phyloP scores from a whole-genome alignment of 2,797 vertebrate species.

The Lateolabrax maculatus region DNA sequence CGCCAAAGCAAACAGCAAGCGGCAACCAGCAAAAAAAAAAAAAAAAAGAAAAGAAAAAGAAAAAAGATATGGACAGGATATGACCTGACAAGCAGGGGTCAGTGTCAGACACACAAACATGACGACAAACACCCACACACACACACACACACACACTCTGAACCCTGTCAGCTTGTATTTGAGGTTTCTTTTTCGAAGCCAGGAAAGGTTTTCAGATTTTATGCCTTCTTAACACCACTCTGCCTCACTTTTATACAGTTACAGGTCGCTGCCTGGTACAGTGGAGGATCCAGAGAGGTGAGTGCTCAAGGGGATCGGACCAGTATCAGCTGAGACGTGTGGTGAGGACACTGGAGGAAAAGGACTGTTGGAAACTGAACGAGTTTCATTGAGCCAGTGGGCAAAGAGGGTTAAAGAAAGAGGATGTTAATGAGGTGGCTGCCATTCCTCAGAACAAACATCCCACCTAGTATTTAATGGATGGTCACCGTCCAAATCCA shows the following conservation, averaged over 20 bases:
- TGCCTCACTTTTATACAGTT: constrained; percentile 12
- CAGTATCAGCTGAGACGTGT: not conserved
- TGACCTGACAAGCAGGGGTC: constrained; percentile 75
- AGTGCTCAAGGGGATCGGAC: not conserved
- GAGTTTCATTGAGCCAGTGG: not conserved
- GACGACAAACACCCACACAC: too few relatives aligned
- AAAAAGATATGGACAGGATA: constrained; percentile 66
- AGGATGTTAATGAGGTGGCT: not conserved
- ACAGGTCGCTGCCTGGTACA: not conserved
- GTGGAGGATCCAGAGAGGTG: not conserved
- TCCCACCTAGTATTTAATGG: not conserved
- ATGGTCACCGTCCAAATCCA: not conserved
- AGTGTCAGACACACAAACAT: constrained; percentile 28
- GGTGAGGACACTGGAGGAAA: not conserved
- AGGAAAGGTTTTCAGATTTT: constrained; percentile 45
- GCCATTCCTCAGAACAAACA: not conserved
- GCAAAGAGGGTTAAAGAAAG: not conserved
- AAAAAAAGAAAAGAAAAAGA: not conserved
- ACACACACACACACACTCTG: constrained; percentile 16
- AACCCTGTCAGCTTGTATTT: constrained; percentile 43
- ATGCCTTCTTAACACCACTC: constrained; percentile 32
- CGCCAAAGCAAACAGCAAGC: constrained; percentile 69
- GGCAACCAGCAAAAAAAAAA: constrained; percentile 43
- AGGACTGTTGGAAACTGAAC: not conserved
- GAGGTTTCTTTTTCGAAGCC: constrained; percentile 37